Base-by-base conservation (phyloP, 2,113 vertebrate genomes). In the Phaethon lepturus region DNA sequence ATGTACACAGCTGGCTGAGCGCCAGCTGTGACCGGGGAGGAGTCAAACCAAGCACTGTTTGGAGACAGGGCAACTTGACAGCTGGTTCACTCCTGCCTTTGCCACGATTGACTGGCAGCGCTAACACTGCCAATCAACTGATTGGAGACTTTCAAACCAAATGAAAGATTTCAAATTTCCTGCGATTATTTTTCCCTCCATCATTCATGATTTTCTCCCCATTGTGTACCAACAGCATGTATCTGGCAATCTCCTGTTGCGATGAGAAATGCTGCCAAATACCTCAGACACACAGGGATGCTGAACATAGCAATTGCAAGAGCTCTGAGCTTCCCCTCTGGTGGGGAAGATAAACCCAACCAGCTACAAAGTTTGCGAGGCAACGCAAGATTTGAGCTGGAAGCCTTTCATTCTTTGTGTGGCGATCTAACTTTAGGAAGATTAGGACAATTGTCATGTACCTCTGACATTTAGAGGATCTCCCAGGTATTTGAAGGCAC, bases 301-400 rank as follows among this genome's bases (percentile, higher is more conserved):
- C 13, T 59, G 62, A 91, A 55, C 8, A 53, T 0, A n/a, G 24
- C 2, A 24, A 11, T 0, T 28, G 44, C 18, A 64, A 6, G 5
- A 64, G 28, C 28, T 76, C 53, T 16, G 31, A 95, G 28, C 10
- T 63, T 90, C 64, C 11, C 5, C 23, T 55, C 22, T 40, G 44
- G 31, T 47, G 18, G 7, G 12, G 23, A 17, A 26, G 9, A 40
- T 38, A 45, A 67, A 24, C 28, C 60, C 52, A 78, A 28, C 4
- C 8, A 5, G 47, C 23, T 49, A 10, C 11, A 47, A 38, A 42
- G 49, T 55, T 92, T n/a, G 77, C 40, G 59, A 83, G 35, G 14
- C 12, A 86, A 64, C 52, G 4, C 5, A 44, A 13, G 44, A 47
- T 92, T 82, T 72, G 29, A 72, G 44, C 12, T 59, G 17, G 40